Base-by-base conservation (phyloP, 2,113 vertebrate genomes). In the Gymnorhina tibicen region DNA sequence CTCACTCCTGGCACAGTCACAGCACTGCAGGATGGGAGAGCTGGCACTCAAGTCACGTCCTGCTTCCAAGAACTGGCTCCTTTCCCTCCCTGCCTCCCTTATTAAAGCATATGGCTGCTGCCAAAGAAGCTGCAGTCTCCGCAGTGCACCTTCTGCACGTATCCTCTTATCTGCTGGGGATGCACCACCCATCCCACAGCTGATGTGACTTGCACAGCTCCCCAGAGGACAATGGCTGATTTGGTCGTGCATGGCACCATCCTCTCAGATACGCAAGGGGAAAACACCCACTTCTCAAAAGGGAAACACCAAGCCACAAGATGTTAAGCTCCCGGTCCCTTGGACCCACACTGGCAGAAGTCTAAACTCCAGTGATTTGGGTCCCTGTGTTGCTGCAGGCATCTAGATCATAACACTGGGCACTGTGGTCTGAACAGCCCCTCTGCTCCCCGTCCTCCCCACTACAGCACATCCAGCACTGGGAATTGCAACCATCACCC, bases 11-110 rank as follows among this genome's bases (percentile, higher is more conserved):
- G 93, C 93, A 85, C 91, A 70, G 55, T 12, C 56, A 6, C 30
- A 89, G 81, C 39, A 50, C 94, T 78, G 93, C 95, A 95, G 94
- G 82, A 91, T 78, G 55, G 85, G 70, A 76, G 49, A 76, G 62
- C 81, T 89, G 69, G 78, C 66, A 73, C 91, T 64, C 93, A 72
- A 93, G 78, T 76, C 93, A 93, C 41, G 3, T 87, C 87, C 83
- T 7, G 3, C 72, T 91, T 66, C 85, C 89, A 73, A 69, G 79
- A 77, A 69, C 49, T 15, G 28, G 87, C 85, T 96, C 70, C 67
- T 72, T 62, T 87, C 90, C 66, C 39, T 74, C 76, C 52, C 41
- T 2, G 0, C 41, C 42, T 64, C 56, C 46, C 33, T 83, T 33
- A 63, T 44, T 78, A 68, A 75, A 83, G 77, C 81, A 82, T 33